Evolutionary conservation across 2,113 vertebrate species (phyloP), one percentile per base, ranked within the genome.

Genomic region (Mormyrus iriodes): DNA sequence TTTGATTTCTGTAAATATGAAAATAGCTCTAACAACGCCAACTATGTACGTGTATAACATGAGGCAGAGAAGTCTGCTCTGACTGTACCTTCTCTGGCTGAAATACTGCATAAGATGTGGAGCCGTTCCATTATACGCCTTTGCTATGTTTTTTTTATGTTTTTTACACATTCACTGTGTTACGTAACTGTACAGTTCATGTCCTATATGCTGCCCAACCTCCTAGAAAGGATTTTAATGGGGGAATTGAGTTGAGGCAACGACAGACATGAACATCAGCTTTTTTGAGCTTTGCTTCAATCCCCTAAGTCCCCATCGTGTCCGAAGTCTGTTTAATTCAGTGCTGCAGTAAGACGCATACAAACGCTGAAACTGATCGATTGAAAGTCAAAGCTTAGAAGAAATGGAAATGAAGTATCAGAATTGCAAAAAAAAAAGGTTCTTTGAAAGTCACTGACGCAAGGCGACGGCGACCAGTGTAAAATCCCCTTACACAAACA

Each of bases 401-500:
- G 17, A 48, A 84, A 3, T 48, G 5, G 48, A 51, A 85, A 85
- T 31, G 17, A 12, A 61, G 39, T 35, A 13, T 58, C 31, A 24
- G 3, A 44, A 35, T 53, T 42, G 86, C 31, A n/a, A 46, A 53
- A 61, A 86, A 86, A 19, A 58, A 58, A 17, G 1, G 39, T 15
- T 69, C 61, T 31, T 69, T 83, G 79, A 58, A 58, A 84, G 85
- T 42, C 35, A 89, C 35, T 83, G 51, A 85, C 58, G 52, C 87
- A 52, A 19, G 48, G 31, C 52, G 31, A 84, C 7, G n/a, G 73
- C 2, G 51, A 83, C 61, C 35, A 89, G 44, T 86, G 85, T 51
- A 5, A 86, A 49, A 86, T 52, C 44, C 13, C 58, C 49, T 73
- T 27, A 42, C 51, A 69, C 65, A 27, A 86, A 31, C 83, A 86